These are phyloP conservation scores for Mythimna vitellina DNA, from an alignment of 2,888 invertebrate genomes.

Conservation along the genomic window DNA sequence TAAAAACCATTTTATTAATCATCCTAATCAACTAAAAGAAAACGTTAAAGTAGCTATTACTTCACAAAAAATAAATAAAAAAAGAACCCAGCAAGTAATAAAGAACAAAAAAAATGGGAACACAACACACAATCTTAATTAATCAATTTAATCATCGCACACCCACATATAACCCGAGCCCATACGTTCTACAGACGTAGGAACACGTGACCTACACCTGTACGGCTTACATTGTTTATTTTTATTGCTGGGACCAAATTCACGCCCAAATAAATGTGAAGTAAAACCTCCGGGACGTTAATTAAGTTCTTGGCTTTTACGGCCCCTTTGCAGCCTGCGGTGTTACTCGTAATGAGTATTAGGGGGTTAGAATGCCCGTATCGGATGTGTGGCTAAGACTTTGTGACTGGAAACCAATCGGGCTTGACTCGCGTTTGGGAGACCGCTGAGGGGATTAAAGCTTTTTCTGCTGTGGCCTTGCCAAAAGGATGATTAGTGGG, in stretches of 20 bases:
- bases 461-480: constrained; percentile 48
- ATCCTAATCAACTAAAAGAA: not conserved
- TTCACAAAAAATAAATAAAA: constrained; percentile 31
- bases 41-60: not conserved
- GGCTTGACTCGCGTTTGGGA: constrained; percentile 60
- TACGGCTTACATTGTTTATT: constrained; percentile 83
- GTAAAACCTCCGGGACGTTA: constrained; percentile 79
- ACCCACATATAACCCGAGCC: constrained; percentile 21
- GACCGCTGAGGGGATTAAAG: constrained; percentile 58
- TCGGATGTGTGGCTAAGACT: constrained; percentile 68
- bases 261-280: constrained; percentile 86
- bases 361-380: constrained; percentile 70
- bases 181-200: constrained; percentile 24
- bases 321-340: constrained; percentile 73
- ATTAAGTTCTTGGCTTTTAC: constrained; percentile 87
- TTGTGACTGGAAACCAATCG: constrained; percentile 68
- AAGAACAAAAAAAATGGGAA: constrained; percentile 22
- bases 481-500: constrained; percentile 55
- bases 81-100: constrained; percentile 3
- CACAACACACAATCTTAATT: constrained; percentile 53
- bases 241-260: constrained; percentile 83
- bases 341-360: constrained; percentile 78
- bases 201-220: constrained; percentile 61
- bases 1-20: not conserved
- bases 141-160: constrained; percentile 55